phyloP scores from a whole-genome alignment of 2,888 invertebrate species.

The Hyppa rectilinea region DNA sequence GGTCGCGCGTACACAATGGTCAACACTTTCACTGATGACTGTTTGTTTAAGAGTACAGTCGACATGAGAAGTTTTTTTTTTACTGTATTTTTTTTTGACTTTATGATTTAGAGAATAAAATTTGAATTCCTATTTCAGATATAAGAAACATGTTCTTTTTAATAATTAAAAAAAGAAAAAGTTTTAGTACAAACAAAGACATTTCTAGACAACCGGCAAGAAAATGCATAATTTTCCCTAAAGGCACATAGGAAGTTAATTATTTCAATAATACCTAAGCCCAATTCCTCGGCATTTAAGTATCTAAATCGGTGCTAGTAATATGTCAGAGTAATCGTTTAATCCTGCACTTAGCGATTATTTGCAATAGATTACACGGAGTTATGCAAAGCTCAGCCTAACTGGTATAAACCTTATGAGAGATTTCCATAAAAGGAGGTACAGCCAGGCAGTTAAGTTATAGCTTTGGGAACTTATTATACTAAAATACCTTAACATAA shows the following conservation, averaged over 20 bases:
- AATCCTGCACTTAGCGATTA: constrained; percentile 58
- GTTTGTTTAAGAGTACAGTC: constrained; percentile 68
- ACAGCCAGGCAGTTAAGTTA: constrained; percentile 52
- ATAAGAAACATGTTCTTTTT: too few relatives aligned
- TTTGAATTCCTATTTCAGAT: too few relatives aligned
- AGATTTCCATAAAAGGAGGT: constrained; percentile 75
- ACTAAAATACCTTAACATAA: too few relatives aligned
- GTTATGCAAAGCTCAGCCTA: constrained; percentile 72
- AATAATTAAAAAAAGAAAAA: too few relatives aligned
- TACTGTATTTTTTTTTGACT: too few relatives aligned
- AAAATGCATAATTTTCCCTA: too few relatives aligned
- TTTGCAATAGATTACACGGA: constrained; percentile 65
- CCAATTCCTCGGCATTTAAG: constrained; percentile 11
- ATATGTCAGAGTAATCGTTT: constrained; percentile 33
- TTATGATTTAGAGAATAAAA: too few relatives aligned
- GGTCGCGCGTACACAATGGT: constrained; percentile 62
- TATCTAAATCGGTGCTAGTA: constrained; percentile 27
- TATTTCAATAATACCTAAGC: background rate
- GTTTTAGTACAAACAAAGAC: too few relatives aligned
- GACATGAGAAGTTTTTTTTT: constrained; percentile 4
- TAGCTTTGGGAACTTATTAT: too few relatives aligned
- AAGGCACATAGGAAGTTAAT: too few relatives aligned
- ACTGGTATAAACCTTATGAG: constrained; percentile 71
- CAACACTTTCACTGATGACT: constrained; percentile 76
- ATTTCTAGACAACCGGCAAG: too few relatives aligned